phyloP scores from a whole-genome alignment of 2,797 vertebrate species.

The Rhabdomys pumilio region DNA sequence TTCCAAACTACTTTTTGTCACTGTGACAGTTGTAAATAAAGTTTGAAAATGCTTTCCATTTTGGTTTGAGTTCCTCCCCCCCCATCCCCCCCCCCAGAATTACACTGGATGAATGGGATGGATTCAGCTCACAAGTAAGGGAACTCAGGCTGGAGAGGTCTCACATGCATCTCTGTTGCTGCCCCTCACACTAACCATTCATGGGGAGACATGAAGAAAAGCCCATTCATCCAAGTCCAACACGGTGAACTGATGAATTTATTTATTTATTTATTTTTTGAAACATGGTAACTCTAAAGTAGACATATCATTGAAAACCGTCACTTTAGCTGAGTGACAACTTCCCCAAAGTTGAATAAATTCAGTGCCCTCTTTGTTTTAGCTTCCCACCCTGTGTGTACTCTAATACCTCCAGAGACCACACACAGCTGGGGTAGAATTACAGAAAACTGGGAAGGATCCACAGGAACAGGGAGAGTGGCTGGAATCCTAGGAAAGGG shows the following conservation, averaged over 20 bases:
- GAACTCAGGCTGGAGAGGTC: too few species aligned
- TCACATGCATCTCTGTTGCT: accelerated
- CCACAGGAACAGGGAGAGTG: background rate
- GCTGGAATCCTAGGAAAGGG: background rate
- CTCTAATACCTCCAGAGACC: background rate
- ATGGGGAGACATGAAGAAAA: background rate
- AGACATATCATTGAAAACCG: background rate
- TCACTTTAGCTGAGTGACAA: background rate
- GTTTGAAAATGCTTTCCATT: slow-evolving; percentile 97
- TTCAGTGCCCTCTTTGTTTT: background rate
- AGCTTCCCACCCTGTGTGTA: background rate
- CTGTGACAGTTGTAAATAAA: slow-evolving; percentile 99
- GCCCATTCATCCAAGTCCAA: background rate
- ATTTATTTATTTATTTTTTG: background rate
- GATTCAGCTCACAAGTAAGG: background rate
- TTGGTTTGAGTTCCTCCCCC: slow-evolving; percentile 71
- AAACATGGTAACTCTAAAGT: background rate
- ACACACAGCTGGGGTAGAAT: background rate
- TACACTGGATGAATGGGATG: background rate
- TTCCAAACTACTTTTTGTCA: slow-evolving; percentile 96
- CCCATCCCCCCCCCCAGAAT: too few species aligned
- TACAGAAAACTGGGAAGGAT: background rate
- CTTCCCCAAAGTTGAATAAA: background rate
- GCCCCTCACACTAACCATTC: background rate
- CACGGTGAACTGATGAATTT: background rate